Evolutionary conservation across 2,888 invertebrate genomes (phyloP), one percentile per base, ranked within the genome.

Genomic region (Argyresthia albistria): DNA sequence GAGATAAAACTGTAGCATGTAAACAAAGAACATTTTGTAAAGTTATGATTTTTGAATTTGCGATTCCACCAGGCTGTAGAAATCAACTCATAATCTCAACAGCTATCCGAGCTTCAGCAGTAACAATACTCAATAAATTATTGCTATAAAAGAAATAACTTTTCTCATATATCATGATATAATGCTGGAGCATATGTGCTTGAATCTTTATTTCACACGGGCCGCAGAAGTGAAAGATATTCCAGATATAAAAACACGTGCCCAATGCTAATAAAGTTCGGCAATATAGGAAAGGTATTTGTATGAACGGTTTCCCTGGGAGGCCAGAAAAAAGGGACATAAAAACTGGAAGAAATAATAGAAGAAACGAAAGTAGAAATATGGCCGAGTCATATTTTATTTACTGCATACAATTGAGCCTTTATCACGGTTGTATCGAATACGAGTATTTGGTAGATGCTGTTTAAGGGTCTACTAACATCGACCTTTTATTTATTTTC

Each of bases 301-400:
- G 79, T 83, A 82, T 77, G 80, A 82, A 81, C 78, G 80, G 73
- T 80, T 81, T 80, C 73, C 73, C 69, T 69, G 70, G 63, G 76
- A 77, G 70, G 73, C 78, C 76, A 80, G 74, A 80, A 80, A 80
- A n/a, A 80, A 76, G 70, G 80, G 76, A 69, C 76, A 77, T 83
- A 84, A 86, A 25, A 80, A 80, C 66, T 70, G 53, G 52, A 52
- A 55, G 56, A 56, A 56, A 60, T 57, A 56, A 57, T 57, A 65
- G 71, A 78, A 80, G 78, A 82, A 82, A 80, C 79, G 80, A 81
- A 83, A 78, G 80, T 80, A 77, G 80, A 84, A 83, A 82, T 82
- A 86, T 81, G 80, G 76, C 72, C 78, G 78, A 82, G 80, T 82
- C 80, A 86, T 88, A 86, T 87, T 83, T 87, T 88, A 87, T 88